These are phyloP conservation scores for Laspeyria flexula DNA, from an alignment of 2,888 invertebrate genomes.

Conservation along the genomic window DNA sequence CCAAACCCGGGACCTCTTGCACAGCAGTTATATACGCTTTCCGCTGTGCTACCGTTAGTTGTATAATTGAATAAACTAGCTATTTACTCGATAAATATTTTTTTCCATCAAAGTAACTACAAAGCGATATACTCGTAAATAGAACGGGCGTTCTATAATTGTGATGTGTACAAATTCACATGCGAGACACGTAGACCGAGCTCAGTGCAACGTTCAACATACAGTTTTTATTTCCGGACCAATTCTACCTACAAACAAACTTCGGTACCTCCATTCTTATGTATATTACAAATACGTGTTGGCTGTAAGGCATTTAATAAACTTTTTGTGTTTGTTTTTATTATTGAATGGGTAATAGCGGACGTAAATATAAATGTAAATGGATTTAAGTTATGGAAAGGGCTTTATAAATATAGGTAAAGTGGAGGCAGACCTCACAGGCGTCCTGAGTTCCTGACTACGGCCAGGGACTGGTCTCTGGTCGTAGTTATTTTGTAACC, in stretches of 20 bases:
- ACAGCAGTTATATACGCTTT: no score
- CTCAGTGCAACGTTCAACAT: constrained; percentile 61
- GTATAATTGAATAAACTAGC: no score
- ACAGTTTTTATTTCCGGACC: constrained; percentile 67
- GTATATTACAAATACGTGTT: constrained; percentile 41
- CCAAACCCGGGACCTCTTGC: no score
- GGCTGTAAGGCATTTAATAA: constrained; percentile 26
- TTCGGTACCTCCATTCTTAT: constrained; percentile 44
- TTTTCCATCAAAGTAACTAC: constrained; percentile 12
- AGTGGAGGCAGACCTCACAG: no score
- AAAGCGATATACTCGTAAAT: constrained; percentile 22
- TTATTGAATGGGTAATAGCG: neutral
- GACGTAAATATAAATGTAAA: neutral
- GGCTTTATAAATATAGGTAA: no score
- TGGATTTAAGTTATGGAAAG: no score
- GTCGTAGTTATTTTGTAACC: no score
- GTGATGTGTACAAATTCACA: constrained; percentile 48
- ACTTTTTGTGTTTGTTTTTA: constrained; percentile 5
- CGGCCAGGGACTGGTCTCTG: no score
- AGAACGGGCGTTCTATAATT: constrained; percentile 20
- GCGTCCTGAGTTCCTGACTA: no score
- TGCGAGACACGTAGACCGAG: constrained; percentile 61
- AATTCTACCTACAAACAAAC: constrained; percentile 58
- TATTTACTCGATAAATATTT: no score
- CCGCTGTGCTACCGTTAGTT: no score